phyloP scores from a whole-genome alignment of 1,140 invertebrate genomes.

The Papilio aristodemus region DNA sequence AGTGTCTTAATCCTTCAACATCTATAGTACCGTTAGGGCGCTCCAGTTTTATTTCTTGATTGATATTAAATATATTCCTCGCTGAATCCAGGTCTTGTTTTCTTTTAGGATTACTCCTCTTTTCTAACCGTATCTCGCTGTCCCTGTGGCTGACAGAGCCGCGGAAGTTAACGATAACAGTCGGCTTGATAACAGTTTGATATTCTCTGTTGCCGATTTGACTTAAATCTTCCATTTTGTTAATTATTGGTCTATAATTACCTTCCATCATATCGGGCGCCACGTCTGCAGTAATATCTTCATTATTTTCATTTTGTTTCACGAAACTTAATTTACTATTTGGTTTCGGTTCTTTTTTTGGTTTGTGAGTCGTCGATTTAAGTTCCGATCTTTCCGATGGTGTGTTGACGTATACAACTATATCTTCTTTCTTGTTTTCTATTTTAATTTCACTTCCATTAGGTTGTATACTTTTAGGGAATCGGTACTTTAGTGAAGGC shows the following conservation, averaged over 20 bases:
- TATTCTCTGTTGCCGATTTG: constrained; percentile 76
- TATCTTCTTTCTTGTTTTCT: constrained; percentile 53
- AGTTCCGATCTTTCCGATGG: constrained; percentile 40
- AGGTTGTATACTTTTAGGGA: constrained; percentile 57
- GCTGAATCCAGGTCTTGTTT: constrained; percentile 45
- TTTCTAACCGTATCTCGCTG: constrained; percentile 67
- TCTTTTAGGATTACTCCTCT: constrained; percentile 48
- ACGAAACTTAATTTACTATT: constrained; percentile 41
- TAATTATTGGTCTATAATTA: constrained; percentile 53
- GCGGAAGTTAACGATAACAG: constrained; percentile 74
- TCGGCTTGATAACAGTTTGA: constrained; percentile 76
- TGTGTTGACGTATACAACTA: constrained; percentile 59
- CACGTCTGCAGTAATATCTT: constrained; percentile 36
- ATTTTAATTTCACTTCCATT: constrained; percentile 43
- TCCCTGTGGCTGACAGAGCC: constrained; percentile 67
- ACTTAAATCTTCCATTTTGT: constrained; percentile 69
- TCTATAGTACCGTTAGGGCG: constrained; percentile 43
- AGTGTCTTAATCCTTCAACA: constrained; percentile 47
- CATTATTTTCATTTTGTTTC: constrained; percentile 49
- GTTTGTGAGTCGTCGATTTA: constrained; percentile 52
- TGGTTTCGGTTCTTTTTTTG: constrained; percentile 51
- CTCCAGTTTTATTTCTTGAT: constrained; percentile 73
- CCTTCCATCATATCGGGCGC: constrained; percentile 29
- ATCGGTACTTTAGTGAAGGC: constrained; percentile 66
- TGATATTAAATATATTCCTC: constrained; percentile 73